Evolutionary conservation across 2,113 vertebrate genomes (phyloP), one percentile per base, ranked within the genome.

Genomic region (Cynoglossus semilaevis): DNA sequence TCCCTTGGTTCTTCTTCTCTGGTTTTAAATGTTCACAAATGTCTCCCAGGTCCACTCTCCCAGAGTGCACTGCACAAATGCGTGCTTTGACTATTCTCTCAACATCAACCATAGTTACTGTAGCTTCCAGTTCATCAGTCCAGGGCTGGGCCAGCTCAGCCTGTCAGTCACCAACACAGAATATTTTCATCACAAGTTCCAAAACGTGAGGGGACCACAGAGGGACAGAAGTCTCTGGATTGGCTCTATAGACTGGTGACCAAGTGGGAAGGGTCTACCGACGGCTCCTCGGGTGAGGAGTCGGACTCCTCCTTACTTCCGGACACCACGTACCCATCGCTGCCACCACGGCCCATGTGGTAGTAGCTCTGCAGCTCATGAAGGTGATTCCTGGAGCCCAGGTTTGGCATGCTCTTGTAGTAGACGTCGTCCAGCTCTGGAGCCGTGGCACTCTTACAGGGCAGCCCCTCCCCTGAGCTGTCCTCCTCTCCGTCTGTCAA

Each of bases 361-460:
- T 98, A 98, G 88, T 97, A 98, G 85, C 90, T 94, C 86, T 97
- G 95, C 74, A 97, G 93, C 87, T 96, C 94, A 62, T 96, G 95
- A 57, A 96, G 85, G 73, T 97, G 95, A 82, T 94, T 95, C 74
- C 94, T 90, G 87, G 94, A 94, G 89, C 96, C 97, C 45, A 98
- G 86, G 88, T 99, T 98, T 74, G 97, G 97, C 97, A 99, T 98
- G 90, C 96, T 99, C 88, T 99, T 99, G 86, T 97, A 99, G 89
- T 96, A 98, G 70, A 96, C 93, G n/a, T 98, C 97, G 0, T 98
- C 96, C 2, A 90, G 76, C 15, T 98, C 90, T 0, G 87, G 84
- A 16, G 85, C 87, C 0, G 84, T 94, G 12, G 88, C 84, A 10
- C 91, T 91, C 89, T 93, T 96, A 79, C 94, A 91, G 4, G 93